Base-by-base conservation (phyloP, 2,797 vertebrate genomes). In the Rhinophrynus dorsalis region DNA sequence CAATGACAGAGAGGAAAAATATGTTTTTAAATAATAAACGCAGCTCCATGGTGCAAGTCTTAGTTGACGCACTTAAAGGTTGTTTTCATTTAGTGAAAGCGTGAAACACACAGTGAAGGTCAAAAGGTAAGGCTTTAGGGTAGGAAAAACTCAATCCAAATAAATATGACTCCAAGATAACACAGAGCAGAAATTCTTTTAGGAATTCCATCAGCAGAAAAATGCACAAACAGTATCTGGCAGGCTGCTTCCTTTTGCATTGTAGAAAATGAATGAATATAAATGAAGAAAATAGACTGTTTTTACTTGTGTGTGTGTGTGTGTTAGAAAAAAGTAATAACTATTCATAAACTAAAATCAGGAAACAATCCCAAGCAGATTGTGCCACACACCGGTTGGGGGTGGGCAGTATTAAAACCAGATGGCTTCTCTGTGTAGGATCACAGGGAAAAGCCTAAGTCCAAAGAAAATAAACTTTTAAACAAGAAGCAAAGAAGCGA, bases 81-180 rank as follows among this genome's bases (percentile, higher is more conserved):
- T 55, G 40, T 35, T 59, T 66, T 59, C 30, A 27, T 62, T 29
- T 40, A 51, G 27, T 66, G 42, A 21, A 73, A 48, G 29, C 50
- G 11, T 33, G 26, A 73, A 66, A 66, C 52, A 24, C 54, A 32
- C 27, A 58, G 60, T 27, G 18, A 52, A 54, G 54, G 61, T 73
- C 54, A 58, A 59, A 65, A 59, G 61, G 61, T 35, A 33, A 59
- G 33, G 45, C 61, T 54, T 66, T 33, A 27, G 61, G 61, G 18
- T 73, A 59, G 68, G 69, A 66, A 59, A 65, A 44, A 40, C 15
- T 40, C 35, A 72, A 50, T 57, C 51, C 44, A 73, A 65, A 66
- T 33, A 73, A 72, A 58, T 58, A 50, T 51, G 15, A 72, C 29
- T 71, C 24, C n/a, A 48, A 35, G 69, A 73, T 66, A 73, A 59